phyloP scores from a whole-genome alignment of 2,113 vertebrate genomes.

The Okapia johnstoni region DNA sequence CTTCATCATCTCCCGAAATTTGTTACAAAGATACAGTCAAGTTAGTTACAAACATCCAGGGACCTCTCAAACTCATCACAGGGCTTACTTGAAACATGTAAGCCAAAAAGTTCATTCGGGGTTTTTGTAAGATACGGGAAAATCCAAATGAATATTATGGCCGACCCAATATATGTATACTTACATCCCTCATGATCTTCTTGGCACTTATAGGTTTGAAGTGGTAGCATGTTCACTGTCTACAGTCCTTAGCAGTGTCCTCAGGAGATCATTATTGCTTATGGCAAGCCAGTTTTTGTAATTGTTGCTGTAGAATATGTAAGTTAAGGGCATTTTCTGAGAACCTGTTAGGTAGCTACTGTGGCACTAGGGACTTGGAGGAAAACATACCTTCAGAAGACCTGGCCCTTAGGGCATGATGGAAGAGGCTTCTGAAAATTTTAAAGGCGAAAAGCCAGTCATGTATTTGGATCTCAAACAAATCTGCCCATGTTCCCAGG shows the following conservation, averaged over 20 bases:
- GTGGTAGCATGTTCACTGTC: neutral
- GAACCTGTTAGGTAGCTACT: neutral
- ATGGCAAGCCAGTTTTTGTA: neutral
- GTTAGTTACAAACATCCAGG: slow-evolving; percentile 1
- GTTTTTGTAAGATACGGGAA: neutral
- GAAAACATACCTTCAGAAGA: neutral
- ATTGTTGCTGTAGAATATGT: neutral
- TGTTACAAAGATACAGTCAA: neutral
- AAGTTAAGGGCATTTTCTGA: neutral
- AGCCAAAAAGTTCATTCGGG: neutral
- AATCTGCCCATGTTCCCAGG: neutral
- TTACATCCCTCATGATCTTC: neutral
- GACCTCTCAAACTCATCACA: neutral
- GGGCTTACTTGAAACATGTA: neutral
- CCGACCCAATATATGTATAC: neutral
- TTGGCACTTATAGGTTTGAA: neutral
- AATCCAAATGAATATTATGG: neutral
- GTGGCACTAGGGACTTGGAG: neutral
- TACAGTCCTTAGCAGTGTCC: too few species aligned
- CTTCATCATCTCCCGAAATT: neutral
- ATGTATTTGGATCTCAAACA: neutral
- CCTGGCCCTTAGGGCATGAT: neutral
- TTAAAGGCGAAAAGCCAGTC: neutral
- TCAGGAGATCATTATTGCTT: neutral
- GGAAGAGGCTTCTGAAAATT: neutral